These are phyloP conservation scores for Dendroctonus ponderosae DNA, from an alignment of 1,140 invertebrate genomes.

Conservation along the genomic window DNA sequence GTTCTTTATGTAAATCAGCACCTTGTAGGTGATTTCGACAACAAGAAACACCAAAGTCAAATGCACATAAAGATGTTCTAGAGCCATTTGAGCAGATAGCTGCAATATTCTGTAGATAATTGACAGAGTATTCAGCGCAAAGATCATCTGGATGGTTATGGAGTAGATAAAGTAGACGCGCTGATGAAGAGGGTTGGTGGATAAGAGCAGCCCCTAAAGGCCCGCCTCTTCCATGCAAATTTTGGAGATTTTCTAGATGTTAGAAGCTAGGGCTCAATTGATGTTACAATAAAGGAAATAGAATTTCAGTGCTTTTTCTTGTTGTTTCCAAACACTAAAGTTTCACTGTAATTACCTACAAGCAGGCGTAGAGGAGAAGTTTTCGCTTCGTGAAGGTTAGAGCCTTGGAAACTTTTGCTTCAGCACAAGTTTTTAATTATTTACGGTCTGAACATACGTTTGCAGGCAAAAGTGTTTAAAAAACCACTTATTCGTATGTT, in stretches of 20 bases:
- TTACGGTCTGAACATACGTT: no score
- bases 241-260: constrained; percentile 12
- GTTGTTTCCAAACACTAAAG: not conserved
- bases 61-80: not conserved
- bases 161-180: constrained; percentile 9
- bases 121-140: constrained; percentile 1
- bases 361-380: no score
- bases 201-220: constrained; percentile 4
- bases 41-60: constrained; percentile 10
- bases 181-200: not conserved
- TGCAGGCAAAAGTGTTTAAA: no score
- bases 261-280: no score
- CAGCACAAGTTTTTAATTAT: no score
- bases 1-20: constrained; percentile 15
- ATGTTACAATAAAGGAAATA: not conserved
- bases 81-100: not conserved
- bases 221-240: constrained; percentile 9
- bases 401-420: no score
- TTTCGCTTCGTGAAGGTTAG: no score
- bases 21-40: constrained; percentile 20
- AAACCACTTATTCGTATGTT: no score
- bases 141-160: not conserved
- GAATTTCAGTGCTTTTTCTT: not conserved
- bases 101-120: constrained; percentile 1
- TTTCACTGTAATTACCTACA: no score